Evolutionary conservation across 2,888 invertebrate species (phyloP).

Genomic region (Lumbricus terrestris): DNA sequence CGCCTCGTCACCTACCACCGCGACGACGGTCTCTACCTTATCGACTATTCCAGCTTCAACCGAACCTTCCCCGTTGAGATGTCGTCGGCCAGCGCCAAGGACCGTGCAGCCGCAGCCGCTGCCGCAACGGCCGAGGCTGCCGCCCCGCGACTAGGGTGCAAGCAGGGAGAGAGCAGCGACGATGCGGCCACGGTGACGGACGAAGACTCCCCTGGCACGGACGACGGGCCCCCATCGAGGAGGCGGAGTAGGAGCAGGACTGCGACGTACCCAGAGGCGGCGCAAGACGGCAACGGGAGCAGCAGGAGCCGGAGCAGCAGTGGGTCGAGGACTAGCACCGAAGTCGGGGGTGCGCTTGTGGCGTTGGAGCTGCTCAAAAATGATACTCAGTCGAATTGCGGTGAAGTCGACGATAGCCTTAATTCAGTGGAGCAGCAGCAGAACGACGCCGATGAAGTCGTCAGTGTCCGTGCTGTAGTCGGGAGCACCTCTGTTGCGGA

Average conservation of each 20-base stretch:
- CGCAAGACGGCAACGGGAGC: not conserved
- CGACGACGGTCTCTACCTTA: constrained; percentile 57
- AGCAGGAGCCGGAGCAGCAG: not conserved
- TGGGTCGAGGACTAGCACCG: not conserved
- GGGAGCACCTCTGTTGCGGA: no score
- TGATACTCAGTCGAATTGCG: not conserved
- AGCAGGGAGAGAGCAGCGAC: not conserved
- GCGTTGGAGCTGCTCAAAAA: not conserved
- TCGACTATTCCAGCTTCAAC: constrained; percentile 59
- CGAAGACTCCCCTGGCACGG: not conserved
- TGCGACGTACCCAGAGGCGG: not conserved
- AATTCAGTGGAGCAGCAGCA: not conserved
- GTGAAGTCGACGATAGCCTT: not conserved
- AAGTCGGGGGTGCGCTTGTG: not conserved
- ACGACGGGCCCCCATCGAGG: not conserved
- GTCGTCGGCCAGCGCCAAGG: constrained; percentile 53
- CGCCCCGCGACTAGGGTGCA: not conserved
- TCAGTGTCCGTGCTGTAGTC: not conserved
- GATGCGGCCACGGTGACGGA: not conserved
- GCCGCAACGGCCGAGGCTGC: not conserved
- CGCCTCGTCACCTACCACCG: constrained; percentile 58
- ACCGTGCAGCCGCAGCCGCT: constrained; percentile 6
- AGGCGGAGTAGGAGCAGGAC: not conserved
- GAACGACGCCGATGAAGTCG: not conserved
- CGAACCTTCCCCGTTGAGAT: constrained; percentile 53